Evolutionary conservation across 2,888 invertebrate species (phyloP), one percentile per base, ranked within the genome.

Genomic region (Pristionchus fissidentatus): DNA sequence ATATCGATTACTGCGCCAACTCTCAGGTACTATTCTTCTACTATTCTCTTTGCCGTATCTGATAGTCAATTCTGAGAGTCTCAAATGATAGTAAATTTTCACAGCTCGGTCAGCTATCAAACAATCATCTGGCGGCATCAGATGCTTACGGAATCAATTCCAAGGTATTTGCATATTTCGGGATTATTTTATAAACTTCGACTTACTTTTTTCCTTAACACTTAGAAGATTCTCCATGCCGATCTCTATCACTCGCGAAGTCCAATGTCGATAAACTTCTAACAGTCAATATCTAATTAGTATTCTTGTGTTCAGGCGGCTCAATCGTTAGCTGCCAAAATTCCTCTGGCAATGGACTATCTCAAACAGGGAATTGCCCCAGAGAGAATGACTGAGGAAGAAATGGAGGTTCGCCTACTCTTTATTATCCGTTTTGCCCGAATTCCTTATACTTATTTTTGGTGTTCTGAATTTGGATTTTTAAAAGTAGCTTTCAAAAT

Each of bases 271-370:
- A n/a, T 55, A 26, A n/a, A 55, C 8, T 26, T 1, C 22, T 26
- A 26, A 19, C 5, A 22, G 29, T 26, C 10, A 22, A 57, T 7
- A 22, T 55, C 55, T 13, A 22, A 4, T 13, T 55, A 15, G 8
- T 4, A 15, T 55, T 22, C 0, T 22, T 46, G 26, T 8, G 43
- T 49, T n/a, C 46, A 75, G 75, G 19, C 29, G 26, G 35, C 75
- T 15, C 26, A 46, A 26, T 46, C 75, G 13, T 83, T 92, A 75
- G 92, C 92, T 22, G 84, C 84, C 55, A 92, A 92, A 85, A 88
- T 89, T 84, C 88, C 88, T 78, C 86, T 88, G 75, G 91, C 92
- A 5, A 86, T 93, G 26, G 93, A 91, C 83, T 91, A 91, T 84
- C 91, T 92, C 7, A 93, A 93, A 86, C 91, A 92, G 22, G 93